phyloP scores from a whole-genome alignment of 1,140 invertebrate species.

The Chelonus insularis region DNA sequence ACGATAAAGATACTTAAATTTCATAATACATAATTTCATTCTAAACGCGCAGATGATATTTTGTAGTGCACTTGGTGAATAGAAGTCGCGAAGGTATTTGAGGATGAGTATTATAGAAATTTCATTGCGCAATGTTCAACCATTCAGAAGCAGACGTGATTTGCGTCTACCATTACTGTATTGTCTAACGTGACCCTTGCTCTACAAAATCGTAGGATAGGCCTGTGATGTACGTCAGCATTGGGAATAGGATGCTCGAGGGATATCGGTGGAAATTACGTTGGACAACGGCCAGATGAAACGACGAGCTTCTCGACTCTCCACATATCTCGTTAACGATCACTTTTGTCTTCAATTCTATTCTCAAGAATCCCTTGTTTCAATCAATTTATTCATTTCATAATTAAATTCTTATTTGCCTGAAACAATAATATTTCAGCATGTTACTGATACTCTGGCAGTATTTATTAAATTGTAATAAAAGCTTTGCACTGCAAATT shows the following conservation, averaged over 20 bases:
- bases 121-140: neutral
- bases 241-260: neutral
- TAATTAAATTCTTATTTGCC: no score
- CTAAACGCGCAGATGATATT: no score
- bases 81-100: neutral
- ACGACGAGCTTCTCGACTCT: neutral
- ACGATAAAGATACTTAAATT: no score
- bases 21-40: no score
- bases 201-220: neutral
- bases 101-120: conserved; percentile 11
- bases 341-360: neutral
- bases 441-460: no score
- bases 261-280: conserved; percentile 1
- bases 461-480: no score
- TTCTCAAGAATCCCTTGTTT: neutral
- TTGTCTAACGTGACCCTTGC: conserved; percentile 7
- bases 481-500: no score
- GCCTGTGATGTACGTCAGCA: conserved; percentile 5
- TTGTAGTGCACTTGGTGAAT: no score
- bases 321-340: neutral
- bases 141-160: conserved; percentile 8
- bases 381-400: neutral
- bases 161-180: conserved; percentile 13
- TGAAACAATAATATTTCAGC: no score
- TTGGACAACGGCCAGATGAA: conserved; percentile 14